phyloP scores from a whole-genome alignment of 2,888 invertebrate species.

The Mesorhabditis sp. region DNA sequence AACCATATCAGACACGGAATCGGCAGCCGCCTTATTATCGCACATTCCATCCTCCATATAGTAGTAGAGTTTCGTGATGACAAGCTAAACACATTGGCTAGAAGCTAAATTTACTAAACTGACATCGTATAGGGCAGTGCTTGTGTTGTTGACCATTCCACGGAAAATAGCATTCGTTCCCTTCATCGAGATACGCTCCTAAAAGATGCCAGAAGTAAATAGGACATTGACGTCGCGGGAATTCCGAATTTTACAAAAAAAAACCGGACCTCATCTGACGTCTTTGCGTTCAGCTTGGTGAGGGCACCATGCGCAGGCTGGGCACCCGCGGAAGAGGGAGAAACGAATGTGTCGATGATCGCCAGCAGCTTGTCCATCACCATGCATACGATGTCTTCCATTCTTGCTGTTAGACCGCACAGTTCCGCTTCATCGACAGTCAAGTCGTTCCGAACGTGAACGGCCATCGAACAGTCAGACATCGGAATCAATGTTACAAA shows the following conservation, averaged over 20 bases:
- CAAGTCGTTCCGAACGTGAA: conserved; percentile 69
- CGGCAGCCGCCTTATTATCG: conserved; percentile 79
- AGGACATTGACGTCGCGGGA: too few species aligned
- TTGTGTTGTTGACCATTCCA: conserved; percentile 31
- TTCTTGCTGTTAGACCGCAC: conserved; percentile 78
- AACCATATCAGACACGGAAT: conserved; percentile 73
- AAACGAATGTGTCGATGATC: conserved; percentile 8
- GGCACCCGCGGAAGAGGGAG: neutral
- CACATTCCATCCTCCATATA: conserved; percentile 74
- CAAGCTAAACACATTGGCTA: conserved; percentile 62
- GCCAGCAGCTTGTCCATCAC: conserved; percentile 70
- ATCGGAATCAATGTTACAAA: conserved; percentile 77
- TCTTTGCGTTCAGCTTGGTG: too few species aligned
- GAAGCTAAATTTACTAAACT: neutral
- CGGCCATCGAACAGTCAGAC: conserved; percentile 78
- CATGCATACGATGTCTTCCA: conserved; percentile 83
- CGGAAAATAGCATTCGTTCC: conserved; percentile 34
- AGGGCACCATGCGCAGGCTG: too few species aligned
- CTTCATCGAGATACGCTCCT: neutral
- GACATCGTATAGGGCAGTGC: conserved; percentile 22
- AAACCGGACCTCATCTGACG: too few species aligned
- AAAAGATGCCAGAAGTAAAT: too few species aligned
- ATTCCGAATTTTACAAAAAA: too few species aligned
- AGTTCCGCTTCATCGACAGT: conserved; percentile 72
- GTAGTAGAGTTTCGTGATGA: conserved; percentile 73